Percentiles rank a stretch among this genome's conserved stretches.
Evolutionary conservation across 2,888 invertebrate species (phyloP).

Genomic region (Entomobrya proxima): DNA sequence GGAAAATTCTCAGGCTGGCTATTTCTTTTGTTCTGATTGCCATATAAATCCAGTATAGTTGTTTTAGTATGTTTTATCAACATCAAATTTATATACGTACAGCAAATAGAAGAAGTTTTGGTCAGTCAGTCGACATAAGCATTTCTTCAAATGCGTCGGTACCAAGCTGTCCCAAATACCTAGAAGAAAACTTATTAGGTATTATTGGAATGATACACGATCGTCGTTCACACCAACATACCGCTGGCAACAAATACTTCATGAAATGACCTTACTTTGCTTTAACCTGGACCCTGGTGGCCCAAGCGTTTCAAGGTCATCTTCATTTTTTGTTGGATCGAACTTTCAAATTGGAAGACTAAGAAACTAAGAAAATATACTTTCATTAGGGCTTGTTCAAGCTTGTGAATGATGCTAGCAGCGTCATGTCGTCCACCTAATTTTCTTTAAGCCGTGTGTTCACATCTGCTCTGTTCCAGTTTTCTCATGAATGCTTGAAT

Average conservation of each 20-base stretch:
- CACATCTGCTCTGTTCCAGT: no score
- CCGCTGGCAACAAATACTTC: background rate
- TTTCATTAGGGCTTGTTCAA: no score
- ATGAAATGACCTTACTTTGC: constrained; percentile 9
- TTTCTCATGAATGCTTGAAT: background rate
- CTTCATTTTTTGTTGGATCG: constrained; percentile 34
- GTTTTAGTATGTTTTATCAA: background rate
- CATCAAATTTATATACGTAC: background rate
- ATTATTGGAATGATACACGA: no score
- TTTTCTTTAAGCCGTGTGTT: no score
- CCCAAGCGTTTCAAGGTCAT: constrained; percentile 29
- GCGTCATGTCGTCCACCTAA: no score
- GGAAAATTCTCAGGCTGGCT: no score
- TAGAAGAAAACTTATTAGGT: background rate
- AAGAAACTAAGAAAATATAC: background rate
- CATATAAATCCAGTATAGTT: background rate
- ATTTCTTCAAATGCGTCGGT: background rate
- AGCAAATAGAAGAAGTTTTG: background rate
- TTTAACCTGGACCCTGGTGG: background rate
- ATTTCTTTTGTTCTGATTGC: no score
- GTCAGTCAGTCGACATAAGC: background rate
- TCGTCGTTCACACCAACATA: no score
- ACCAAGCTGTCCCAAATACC: constrained; percentile 47
- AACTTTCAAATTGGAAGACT: constrained; percentile 13
- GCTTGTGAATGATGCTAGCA: no score